phyloP scores from a whole-genome alignment of 2,888 invertebrate genomes.

The Xestia c-nigrum region DNA sequence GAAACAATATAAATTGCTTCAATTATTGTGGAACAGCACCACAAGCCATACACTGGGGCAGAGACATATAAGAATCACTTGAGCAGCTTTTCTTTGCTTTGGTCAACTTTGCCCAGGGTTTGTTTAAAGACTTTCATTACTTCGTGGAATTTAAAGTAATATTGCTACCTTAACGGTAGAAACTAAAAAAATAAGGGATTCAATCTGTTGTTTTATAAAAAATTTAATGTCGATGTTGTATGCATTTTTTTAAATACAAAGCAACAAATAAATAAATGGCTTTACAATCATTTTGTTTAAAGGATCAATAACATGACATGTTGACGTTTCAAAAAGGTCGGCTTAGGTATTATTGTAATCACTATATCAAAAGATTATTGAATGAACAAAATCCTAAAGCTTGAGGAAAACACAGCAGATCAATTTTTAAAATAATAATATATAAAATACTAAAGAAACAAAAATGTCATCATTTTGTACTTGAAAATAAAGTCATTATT shows the following conservation, averaged over 20 bases:
- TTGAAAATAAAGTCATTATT: conserved; percentile 1
- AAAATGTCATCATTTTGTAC: not conserved
- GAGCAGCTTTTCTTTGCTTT: not conserved
- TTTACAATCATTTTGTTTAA: not conserved
- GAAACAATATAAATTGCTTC: not conserved
- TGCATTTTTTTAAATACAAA: not conserved
- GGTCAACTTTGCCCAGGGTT: not conserved
- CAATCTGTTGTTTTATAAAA: not conserved
- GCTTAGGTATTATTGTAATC: not conserved
- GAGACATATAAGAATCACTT: not conserved
- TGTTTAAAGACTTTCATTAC: not conserved
- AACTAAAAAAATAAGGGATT: not conserved
- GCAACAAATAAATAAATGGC: not conserved
- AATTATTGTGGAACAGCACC: not conserved
- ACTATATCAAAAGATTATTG: not conserved
- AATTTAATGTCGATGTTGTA: not conserved
- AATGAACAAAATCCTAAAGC: conserved; percentile 7
- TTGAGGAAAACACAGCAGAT: conserved; percentile 5
- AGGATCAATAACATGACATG: not conserved
- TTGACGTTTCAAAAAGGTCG: not conserved
- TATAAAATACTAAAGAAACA: not conserved
- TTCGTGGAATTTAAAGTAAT: not conserved
- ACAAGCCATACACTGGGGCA: not conserved
- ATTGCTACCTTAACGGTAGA: not conserved
- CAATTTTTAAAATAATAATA: not conserved